Evolutionary conservation across 1,140 invertebrate genomes (phyloP).

Genomic region (Euura lappo): DNA sequence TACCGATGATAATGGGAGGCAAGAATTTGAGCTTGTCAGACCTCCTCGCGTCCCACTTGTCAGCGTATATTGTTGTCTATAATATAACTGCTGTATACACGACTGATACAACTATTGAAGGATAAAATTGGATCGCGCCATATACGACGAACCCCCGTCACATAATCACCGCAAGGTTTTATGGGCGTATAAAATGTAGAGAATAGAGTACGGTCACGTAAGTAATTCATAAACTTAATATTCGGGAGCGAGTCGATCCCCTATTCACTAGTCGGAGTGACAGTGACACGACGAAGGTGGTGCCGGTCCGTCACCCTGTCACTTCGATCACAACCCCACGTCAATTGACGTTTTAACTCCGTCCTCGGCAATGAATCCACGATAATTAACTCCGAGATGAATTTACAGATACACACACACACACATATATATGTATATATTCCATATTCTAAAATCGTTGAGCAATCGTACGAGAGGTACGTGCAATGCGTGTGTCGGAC

Average conservation of each 20-base stretch:
- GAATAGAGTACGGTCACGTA: background rate
- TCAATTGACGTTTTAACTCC: too few species aligned
- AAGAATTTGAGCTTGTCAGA: too few species aligned
- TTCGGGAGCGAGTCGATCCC: background rate
- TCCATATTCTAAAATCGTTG: background rate
- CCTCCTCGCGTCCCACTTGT: too few species aligned
- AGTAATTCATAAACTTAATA: background rate
- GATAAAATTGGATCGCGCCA: background rate
- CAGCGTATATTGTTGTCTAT: too few species aligned
- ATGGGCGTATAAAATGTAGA: too few species aligned
- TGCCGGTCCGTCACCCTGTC: background rate
- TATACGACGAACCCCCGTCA: background rate
- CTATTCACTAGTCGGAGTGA: background rate
- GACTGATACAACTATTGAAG: background rate
- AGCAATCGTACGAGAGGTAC: background rate
- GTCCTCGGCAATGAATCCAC: too few species aligned
- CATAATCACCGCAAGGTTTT: background rate
- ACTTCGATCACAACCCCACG: background rate
- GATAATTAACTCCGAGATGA: background rate
- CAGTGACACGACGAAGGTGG: conserved; percentile 8
- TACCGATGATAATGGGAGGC: too few species aligned
- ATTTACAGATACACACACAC: background rate
- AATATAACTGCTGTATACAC: too few species aligned
- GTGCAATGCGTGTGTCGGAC: background rate
- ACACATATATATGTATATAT: conserved; percentile 10